These are phyloP conservation scores for Teinopalpus imperialis DNA, from an alignment of 2,888 invertebrate species.

Conservation along the genomic window DNA sequence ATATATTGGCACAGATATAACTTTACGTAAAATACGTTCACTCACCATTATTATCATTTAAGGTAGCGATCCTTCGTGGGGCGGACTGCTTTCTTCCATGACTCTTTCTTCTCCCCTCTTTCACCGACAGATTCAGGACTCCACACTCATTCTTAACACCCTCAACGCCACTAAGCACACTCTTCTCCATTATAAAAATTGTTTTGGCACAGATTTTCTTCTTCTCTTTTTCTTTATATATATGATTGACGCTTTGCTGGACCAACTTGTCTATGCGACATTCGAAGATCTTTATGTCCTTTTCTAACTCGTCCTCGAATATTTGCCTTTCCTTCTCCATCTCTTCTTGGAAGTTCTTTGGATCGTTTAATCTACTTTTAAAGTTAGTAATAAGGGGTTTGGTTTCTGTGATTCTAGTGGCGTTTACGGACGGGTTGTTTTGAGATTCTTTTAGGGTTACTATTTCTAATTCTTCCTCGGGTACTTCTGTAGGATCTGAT, in stretches of 20 bases:
- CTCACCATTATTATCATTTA: constrained; percentile 56
- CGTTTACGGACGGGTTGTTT: constrained; percentile 5
- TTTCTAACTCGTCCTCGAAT: constrained; percentile 26
- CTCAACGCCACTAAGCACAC: constrained; percentile 31
- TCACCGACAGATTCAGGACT: constrained; percentile 67
- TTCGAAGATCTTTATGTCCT: constrained; percentile 53
- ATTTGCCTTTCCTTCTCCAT: constrained; percentile 21
- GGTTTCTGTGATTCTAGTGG: constrained; percentile 32
- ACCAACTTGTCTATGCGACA: constrained; percentile 69
- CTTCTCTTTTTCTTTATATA: constrained; percentile 50
- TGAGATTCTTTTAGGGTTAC: constrained; percentile 28
- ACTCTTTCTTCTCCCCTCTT: constrained; percentile 57
- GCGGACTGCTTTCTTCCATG: constrained; percentile 72
- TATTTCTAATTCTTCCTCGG: constrained; percentile 36
- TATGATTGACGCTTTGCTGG: constrained; percentile 68
- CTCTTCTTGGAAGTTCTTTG: constrained; percentile 41
- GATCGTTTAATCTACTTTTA: constrained; percentile 27
- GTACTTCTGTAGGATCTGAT: constrained; percentile 53
- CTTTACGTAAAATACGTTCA: too few species aligned
- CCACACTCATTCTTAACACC: constrained; percentile 34
- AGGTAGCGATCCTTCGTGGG: constrained; percentile 60
- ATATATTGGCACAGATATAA: too few species aligned
- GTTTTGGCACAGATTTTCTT: constrained; percentile 68
- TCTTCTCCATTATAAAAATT: constrained; percentile 59
- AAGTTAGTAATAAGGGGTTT: constrained; percentile 33